Conservation (phyloP, 2,888 invertebrate genomes). For the Athrips mouffetella region DNA sequence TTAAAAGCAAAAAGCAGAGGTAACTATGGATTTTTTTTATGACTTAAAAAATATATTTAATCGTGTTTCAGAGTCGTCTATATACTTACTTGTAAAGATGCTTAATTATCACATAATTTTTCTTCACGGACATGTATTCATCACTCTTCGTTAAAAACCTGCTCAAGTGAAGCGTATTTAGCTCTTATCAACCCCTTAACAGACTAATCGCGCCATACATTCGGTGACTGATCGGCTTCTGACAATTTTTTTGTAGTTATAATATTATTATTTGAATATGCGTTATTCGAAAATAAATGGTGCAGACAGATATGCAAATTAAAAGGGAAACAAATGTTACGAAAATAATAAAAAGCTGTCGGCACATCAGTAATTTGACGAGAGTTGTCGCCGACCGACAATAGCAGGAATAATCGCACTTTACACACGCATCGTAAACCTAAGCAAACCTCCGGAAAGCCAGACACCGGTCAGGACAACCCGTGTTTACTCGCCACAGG, state of each 20-base stretch:
- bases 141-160: too few species aligned
- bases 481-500: constrained; percentile 59
- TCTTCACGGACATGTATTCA: too few species aligned
- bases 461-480: constrained; percentile 59
- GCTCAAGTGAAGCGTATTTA: too few species aligned
- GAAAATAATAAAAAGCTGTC: neutral
- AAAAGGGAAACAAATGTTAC: neutral
- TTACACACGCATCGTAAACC: constrained; percentile 73
- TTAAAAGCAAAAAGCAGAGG: too few species aligned
- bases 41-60: too few species aligned
- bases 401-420: constrained; percentile 63
- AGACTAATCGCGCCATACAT: too few species aligned
- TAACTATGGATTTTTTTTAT: too few species aligned
- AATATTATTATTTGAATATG: neutral
- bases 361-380: constrained; percentile 9
- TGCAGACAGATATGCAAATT: neutral
- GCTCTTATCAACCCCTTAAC: too few species aligned
- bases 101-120: too few species aligned
- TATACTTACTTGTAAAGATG: too few species aligned
- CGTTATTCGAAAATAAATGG: neutral
- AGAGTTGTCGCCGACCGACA: constrained; percentile 44
- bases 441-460: constrained; percentile 58
- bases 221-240: too few species aligned
- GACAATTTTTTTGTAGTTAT: neutral
- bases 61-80: too few species aligned